Conservation (phyloP, 2,113 vertebrate genomes). For the Melanerpes aurifrons region DNA sequence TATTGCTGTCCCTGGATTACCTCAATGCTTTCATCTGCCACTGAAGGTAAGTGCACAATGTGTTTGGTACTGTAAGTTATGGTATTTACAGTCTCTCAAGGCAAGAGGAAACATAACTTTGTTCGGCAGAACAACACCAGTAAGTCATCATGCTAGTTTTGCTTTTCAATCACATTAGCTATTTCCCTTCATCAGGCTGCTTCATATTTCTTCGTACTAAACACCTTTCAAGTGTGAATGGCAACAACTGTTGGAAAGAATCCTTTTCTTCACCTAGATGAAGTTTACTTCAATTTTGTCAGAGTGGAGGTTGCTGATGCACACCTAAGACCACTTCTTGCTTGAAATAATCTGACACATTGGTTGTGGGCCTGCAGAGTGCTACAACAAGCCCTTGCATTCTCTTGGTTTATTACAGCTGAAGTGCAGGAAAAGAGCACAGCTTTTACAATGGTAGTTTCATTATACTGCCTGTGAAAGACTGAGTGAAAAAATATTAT, state of each 20-base stretch:
- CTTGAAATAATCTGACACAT: neutral
- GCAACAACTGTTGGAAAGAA: neutral
- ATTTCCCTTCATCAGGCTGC: neutral
- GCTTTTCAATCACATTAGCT: conserved; percentile 2
- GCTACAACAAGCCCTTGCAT: neutral
- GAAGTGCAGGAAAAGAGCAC: neutral
- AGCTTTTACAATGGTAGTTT: neutral
- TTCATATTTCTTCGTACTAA: neutral
- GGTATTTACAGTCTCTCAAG: neutral
- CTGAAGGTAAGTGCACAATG: neutral
- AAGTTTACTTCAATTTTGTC: neutral
- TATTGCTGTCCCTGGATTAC: neutral
- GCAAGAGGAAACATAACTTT: neutral
- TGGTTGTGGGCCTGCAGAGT: neutral
- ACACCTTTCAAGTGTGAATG: neutral
- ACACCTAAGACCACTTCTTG: neutral
- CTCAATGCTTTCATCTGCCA: neutral
- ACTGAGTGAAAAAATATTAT: neutral
- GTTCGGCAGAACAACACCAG: neutral
- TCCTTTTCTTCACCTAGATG: neutral
- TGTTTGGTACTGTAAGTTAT: neutral
- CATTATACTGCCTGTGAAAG: neutral
- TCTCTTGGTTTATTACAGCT: neutral
- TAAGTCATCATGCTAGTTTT: neutral
- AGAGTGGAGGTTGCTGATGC: neutral